These are phyloP conservation scores for Paraplagusia blochii DNA, from an alignment of 2,113 vertebrate species.

Conservation along the genomic window DNA sequence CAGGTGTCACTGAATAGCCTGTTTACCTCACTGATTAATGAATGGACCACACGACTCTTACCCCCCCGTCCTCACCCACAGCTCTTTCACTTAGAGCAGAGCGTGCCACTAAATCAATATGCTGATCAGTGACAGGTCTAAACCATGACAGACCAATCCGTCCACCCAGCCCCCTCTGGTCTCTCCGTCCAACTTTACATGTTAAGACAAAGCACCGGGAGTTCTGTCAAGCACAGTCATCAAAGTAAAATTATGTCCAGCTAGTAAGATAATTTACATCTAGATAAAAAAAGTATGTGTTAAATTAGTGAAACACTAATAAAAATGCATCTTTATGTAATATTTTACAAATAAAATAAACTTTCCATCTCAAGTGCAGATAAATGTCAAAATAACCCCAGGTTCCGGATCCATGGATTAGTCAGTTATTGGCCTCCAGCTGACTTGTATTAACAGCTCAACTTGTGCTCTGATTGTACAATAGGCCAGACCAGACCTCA, in stretches of 20 bases:
- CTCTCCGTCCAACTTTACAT: constrained; percentile 54
- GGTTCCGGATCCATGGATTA: constrained; percentile 20
- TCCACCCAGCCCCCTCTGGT: constrained; percentile 29
- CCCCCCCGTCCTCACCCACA: constrained; percentile 61
- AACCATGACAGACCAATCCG: constrained; percentile 55
- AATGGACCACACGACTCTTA: constrained; percentile 80
- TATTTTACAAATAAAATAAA: constrained; percentile 1
- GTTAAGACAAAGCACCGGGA: constrained; percentile 57
- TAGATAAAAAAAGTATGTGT: not conserved
- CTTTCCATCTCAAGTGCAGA: constrained; percentile 18
- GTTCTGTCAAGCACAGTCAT: constrained; percentile 39
- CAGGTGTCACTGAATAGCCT: constrained; percentile 88
- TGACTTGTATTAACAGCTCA: constrained; percentile 72
- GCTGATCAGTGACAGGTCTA: constrained; percentile 71
- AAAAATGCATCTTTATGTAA: not conserved
- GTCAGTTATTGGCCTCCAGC: constrained; percentile 42
- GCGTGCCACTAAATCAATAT: constrained; percentile 82
- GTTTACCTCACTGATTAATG: constrained; percentile 92
- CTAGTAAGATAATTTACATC: constrained; percentile 5
- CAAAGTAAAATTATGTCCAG: constrained; percentile 43
- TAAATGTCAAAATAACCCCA: constrained; percentile 16
- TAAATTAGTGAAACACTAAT: too few species aligned
- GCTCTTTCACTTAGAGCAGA: constrained; percentile 67
- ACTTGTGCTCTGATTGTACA: constrained; percentile 57
- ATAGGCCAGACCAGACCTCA: constrained; percentile 55